Evolutionary conservation across 2,797 vertebrate species (phyloP), one percentile per base, ranked within the genome.

Genomic region (Cuniculus paca): DNA sequence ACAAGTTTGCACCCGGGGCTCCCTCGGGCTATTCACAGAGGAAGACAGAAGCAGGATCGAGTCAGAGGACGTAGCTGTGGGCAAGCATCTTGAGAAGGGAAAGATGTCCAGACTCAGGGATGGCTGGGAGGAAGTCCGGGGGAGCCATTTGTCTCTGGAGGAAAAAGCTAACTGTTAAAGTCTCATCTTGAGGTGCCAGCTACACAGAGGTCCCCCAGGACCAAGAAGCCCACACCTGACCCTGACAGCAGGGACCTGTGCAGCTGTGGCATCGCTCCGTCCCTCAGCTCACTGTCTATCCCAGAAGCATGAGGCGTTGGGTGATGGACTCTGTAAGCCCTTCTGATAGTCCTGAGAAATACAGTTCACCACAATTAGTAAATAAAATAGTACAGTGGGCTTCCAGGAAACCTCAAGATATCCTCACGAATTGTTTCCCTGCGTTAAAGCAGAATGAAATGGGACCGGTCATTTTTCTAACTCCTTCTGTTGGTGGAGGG

Each of bases 361-460:
- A 61, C 16, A 54, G 39, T 42, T 45, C 16, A 58, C 31, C 39
- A 39, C 61, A 81, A 80, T 5, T 80, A 86, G 81, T 5, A 77
- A 48, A 17, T 11, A 48, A 78, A 95, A 4, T 8, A 56, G 88
- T 42, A 56, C 68, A 31, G 6, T 11, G 28, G 28, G 82, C 42
- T 65, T 39, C 63, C 42, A 50, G 58, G 50, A 91, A 85, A 80
- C 22, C 28, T 56, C 42, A 26, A 9, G 58, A 50, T 28, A 61
- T 13, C 56, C 45, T 88, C 77, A 92, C 60, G 56, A 91, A 88
- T 65, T 48, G 77, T 92, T 60, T 26, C 12, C 84, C 48, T 85
- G 79, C 31, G 24, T 84, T 82, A 81, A 3, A 20, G 39, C 52
- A 39, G 88, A 68, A 77, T 6, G 54, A 79, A 85, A 79, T 34